These are phyloP conservation scores for Aptenodytes patagonicus DNA, from an alignment of 2,113 vertebrate species.

Conservation along the genomic window DNA sequence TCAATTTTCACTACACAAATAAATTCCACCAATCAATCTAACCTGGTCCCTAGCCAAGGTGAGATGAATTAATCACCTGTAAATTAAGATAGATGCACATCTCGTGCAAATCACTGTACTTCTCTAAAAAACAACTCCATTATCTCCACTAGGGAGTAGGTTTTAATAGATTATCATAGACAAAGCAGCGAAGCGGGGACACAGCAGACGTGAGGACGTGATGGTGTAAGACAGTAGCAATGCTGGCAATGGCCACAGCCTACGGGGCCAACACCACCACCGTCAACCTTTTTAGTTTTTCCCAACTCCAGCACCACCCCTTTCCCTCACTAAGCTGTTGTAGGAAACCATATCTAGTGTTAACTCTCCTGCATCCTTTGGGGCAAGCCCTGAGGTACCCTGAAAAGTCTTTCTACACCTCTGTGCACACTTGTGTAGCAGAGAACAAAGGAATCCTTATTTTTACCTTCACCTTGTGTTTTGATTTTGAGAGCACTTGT, in stretches of 20 bases:
- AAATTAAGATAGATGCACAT: neutral
- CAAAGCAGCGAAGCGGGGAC: neutral
- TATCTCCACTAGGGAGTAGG: neutral
- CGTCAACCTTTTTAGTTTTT: neutral
- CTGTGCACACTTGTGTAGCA: neutral
- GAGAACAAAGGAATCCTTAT: neutral
- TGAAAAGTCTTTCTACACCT: neutral
- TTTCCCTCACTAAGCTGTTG: neutral
- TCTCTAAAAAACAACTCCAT: neutral
- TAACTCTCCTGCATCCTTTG: neutral
- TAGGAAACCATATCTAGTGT: neutral
- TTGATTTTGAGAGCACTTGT: neutral
- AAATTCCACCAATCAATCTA: neutral
- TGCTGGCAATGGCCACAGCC: neutral
- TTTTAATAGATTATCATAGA: neutral
- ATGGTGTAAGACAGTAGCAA: neutral
- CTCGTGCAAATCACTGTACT: neutral
- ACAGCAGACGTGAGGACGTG: neutral
- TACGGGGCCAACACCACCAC: rapidly evolving
- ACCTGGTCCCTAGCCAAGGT: neutral
- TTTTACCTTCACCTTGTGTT: neutral
- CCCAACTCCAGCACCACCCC: neutral
- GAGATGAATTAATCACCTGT: neutral
- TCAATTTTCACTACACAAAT: neutral
- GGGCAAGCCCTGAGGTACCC: rapidly evolving